Percentiles rank a stretch among this genome's conserved stretches.
Conservation (phyloP, 2,888 invertebrate species). For the Trachelus troglodyta region DNA sequence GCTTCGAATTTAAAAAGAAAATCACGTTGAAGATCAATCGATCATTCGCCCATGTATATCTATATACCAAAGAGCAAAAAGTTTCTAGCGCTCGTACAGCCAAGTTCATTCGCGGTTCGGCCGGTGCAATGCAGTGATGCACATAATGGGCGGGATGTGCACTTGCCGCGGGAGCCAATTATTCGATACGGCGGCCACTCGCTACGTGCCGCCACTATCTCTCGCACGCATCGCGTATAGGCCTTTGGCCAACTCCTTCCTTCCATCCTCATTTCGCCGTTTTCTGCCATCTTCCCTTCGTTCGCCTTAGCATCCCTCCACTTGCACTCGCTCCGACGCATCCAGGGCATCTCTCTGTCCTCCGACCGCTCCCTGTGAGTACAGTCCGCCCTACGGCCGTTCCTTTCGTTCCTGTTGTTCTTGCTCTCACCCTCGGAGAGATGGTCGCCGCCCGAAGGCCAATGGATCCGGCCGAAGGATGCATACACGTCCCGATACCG, state of each 20-base stretch:
- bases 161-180: constrained; percentile 67
- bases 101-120: neutral
- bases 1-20: neutral
- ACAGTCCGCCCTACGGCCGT: neutral
- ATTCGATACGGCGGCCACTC: constrained; percentile 62
- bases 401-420: constrained; percentile 6
- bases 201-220: constrained; percentile 60
- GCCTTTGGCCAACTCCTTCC: constrained; percentile 43
- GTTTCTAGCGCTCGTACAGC: neutral
- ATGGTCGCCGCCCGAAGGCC: constrained; percentile 19
- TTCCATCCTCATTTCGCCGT: constrained; percentile 33
- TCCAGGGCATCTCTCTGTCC: neutral
- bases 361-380: neutral
- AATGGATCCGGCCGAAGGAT: constrained; percentile 22
- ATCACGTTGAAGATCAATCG: neutral
- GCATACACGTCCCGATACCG: constrained; percentile 22
- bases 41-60: neutral
- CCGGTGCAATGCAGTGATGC: constrained; percentile 51
- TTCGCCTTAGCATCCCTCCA: constrained; percentile 25
- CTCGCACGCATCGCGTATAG: constrained; percentile 55
- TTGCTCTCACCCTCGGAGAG: neutral
- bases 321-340: constrained; percentile 3
- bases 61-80: neutral
- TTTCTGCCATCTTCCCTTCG: constrained; percentile 19
- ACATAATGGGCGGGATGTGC: constrained; percentile 65